Evolutionary conservation across 2,888 invertebrate species (phyloP).

Genomic region (Calameuta filiformis): DNA sequence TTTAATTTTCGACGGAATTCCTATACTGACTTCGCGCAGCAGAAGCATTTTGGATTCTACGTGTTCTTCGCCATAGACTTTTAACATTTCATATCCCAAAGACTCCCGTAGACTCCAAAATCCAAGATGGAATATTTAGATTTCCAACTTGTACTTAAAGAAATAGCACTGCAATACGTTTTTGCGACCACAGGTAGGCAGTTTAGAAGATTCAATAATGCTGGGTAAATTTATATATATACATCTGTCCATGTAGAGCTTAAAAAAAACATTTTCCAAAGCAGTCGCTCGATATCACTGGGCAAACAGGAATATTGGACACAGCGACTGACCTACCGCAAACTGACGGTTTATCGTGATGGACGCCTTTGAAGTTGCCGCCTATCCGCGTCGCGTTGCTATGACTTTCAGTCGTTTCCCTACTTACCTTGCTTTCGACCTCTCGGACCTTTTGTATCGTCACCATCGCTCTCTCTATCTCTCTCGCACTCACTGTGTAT

Average conservation of each 20-base stretch:
- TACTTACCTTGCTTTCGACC: background rate
- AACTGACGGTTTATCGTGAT: background rate
- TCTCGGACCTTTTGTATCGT: background rate
- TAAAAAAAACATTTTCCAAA: background rate
- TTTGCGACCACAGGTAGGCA: too few relatives aligned
- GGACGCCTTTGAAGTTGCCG: background rate
- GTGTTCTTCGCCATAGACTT: too few relatives aligned
- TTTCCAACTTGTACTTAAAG: too few relatives aligned
- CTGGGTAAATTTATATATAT: background rate
- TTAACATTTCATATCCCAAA: too few relatives aligned
- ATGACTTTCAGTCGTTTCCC: background rate
- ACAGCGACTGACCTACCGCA: background rate
- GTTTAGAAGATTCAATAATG: too few relatives aligned
- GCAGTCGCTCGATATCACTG: background rate
- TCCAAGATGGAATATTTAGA: too few relatives aligned
- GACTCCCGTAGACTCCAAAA: too few relatives aligned
- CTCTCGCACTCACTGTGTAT: too few relatives aligned
- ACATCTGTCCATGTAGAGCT: background rate
- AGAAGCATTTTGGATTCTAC: too few relatives aligned
- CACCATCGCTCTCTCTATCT: background rate
- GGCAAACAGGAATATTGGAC: background rate
- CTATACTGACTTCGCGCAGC: too few relatives aligned
- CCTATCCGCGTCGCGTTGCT: background rate
- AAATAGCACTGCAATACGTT: too few relatives aligned
- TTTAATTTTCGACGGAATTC: too few relatives aligned